A percentile compares a stretch with the other conserved stretches of the same genome.
Conservation (phyloP, 1,140 invertebrate genomes). For the Macrotrachela quadricornifera region DNA sequence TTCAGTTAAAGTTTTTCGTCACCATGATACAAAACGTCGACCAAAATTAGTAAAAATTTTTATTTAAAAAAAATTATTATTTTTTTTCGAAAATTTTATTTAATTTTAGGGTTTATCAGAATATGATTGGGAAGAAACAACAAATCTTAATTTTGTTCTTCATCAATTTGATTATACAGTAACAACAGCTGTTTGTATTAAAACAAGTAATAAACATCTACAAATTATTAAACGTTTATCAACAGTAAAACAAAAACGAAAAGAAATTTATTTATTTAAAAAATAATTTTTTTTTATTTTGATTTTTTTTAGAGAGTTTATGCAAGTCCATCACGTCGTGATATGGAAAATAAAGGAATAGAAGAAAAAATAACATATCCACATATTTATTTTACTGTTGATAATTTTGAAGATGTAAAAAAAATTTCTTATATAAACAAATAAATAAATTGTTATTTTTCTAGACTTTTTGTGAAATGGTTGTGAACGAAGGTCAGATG, state of each 20-base stretch:
- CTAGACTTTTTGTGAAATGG: constrained; percentile 66
- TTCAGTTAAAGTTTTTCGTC: no score
- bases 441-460: constrained; percentile 6
- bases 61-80: no score
- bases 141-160: constrained; percentile 90
- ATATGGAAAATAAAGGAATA: constrained; percentile 94
- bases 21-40: no score
- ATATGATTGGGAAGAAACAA: constrained; percentile 96
- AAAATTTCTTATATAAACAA: not conserved
- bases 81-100: no score
- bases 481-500: constrained; percentile 89
- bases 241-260: not conserved
- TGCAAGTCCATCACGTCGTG: constrained; percentile 73
- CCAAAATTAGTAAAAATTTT: no score
- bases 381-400: constrained; percentile 93
- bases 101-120: constrained; percentile 20
- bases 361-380: constrained; percentile 95
- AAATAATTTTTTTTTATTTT: not conserved
- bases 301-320: constrained; percentile 43
- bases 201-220: constrained; percentile 83
- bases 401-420: constrained; percentile 87
- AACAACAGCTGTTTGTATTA: constrained; percentile 83
- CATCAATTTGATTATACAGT: constrained; percentile 94
- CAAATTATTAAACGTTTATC: constrained; percentile 66
- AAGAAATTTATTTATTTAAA: not conserved